Evolutionary conservation across 2,113 vertebrate genomes (phyloP), one percentile per base, ranked within the genome.

Genomic region (Leucopsar rothschildi): DNA sequence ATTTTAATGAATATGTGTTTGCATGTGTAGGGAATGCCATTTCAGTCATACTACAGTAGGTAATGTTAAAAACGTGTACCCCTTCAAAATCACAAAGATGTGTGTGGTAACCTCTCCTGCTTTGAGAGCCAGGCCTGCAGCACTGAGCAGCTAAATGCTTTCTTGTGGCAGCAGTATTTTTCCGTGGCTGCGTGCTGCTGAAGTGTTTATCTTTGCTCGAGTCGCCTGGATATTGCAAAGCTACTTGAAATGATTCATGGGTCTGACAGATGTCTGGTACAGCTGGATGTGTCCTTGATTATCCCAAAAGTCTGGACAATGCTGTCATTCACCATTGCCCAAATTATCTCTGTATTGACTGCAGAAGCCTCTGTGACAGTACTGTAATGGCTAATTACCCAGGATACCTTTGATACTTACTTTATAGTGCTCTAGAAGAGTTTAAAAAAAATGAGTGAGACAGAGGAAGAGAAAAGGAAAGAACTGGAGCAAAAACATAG

Each of bases 271-370:
- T 99, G 99, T 99, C 99, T 99, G 98, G 98, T 99, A 98, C 99
- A 99, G 99, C 99, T 99, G 99, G 99, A 99, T 99, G 98, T 99
- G 99, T 99, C 99, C 99, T 99, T 99, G 99, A 99, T 99, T 99
- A 99, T 99, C 98, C 99, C 99, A 98, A 99, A 99, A 99, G 99
- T 98, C 99, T 98, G 99, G 99, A 99, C 99, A 99, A 98, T 95
- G 97, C 98, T 99, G 99, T 99, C 99, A 99, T 99, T 99, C 99
- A 99, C 99, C 99, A 99, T 99, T 99, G 99, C 99, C 99, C 99
- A 99, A 99, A 99, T 99, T 99, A 99, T 99, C 99, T 99, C 98
- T 99, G 98, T 99, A 99, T 99, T 99, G 99, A 99, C 99, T 99
- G 99, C 97, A 98, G 99, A 99, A 99, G 98, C 99, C 98, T 99